Conservation (phyloP, 2,113 vertebrate genomes). For the sheep (Ovis aries) region ARS-UI_Ramb_v3.0 NC_056080.1:6998501-6999000, state of each 20-base stretch:
- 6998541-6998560: background rate
- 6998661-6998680: fast-evolving
- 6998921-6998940: background rate
- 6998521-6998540: background rate
- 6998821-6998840: background rate
- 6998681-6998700: too few relatives aligned
- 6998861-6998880: background rate
- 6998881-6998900: background rate
- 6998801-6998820: background rate
- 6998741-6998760: fast-evolving
- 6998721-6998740: background rate
- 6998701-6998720: background rate
- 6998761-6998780: fast-evolving
- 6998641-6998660: fast-evolving
- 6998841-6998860: background rate
- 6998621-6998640: fast-evolving
- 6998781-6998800: background rate
- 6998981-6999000: background rate
- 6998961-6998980: background rate
- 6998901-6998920: background rate
- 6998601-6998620: background rate
- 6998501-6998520: background rate
- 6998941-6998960: background rate
- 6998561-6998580: background rate
- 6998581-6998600: background rate